phyloP scores from a whole-genome alignment of 2,113 vertebrate genomes.

The Gorsachius goisagi region DNA sequence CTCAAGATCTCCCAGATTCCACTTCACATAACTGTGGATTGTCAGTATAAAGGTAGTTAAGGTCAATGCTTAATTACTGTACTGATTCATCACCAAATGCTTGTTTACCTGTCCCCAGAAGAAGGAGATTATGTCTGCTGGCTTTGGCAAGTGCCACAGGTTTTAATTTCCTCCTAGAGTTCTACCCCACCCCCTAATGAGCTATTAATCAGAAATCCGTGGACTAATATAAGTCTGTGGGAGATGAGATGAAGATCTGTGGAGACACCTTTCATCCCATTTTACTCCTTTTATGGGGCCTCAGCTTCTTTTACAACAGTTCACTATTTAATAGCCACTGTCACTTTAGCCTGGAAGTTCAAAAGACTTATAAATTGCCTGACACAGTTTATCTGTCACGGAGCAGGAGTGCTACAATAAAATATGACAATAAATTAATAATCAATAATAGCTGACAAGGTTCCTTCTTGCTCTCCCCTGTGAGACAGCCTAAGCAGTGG shows the following conservation, averaged over 20 bases:
- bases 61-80: background rate
- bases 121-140: background rate
- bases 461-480: background rate
- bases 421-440: constrained; percentile 49
- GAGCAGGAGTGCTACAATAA: constrained; percentile 33
- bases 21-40: background rate
- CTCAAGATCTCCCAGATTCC: background rate
- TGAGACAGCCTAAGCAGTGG: background rate
- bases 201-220: constrained; percentile 20
- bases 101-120: background rate
- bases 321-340: constrained; percentile 34
- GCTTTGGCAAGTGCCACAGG: background rate
- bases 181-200: background rate
- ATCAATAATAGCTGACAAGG: constrained; percentile 37
- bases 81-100: background rate
- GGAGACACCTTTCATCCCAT: constrained; percentile 28
- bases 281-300: constrained; percentile 38
- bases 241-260: constrained; percentile 30
- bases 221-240: background rate
- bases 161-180: constrained; percentile 6
- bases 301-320: constrained; percentile 26
- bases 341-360: constrained; percentile 49
- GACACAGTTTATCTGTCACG: constrained; percentile 16
- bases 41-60: background rate
- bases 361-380: constrained; percentile 46